Evolutionary conservation across 2,113 vertebrate genomes (phyloP).

Genomic region (Isurus oxyrinchus): DNA sequence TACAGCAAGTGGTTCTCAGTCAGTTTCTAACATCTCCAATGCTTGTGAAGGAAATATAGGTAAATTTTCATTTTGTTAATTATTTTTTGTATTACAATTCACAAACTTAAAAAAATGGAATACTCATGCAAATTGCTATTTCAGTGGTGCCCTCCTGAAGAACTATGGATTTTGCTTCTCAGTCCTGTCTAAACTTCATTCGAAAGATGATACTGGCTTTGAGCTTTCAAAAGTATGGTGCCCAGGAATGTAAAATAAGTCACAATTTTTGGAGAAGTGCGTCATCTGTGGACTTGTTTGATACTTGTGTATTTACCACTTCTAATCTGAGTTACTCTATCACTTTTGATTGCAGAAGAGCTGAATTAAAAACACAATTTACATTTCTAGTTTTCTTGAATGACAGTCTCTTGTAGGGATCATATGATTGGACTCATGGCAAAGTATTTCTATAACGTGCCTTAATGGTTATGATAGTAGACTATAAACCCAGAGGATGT

Average conservation of each 20-base stretch:
- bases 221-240: not conserved
- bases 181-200: not conserved
- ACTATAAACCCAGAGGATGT: not conserved
- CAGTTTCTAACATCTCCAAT: not conserved
- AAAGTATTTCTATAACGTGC: not conserved
- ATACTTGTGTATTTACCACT: not conserved
- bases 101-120: not conserved
- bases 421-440: not conserved
- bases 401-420: not conserved
- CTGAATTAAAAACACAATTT: conserved; percentile 9
- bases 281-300: not conserved
- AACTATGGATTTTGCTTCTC: not conserved
- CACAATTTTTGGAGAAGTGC: not conserved
- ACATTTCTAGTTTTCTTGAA: not conserved
- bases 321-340: not conserved
- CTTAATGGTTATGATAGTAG: not conserved
- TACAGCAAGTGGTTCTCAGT: not conserved
- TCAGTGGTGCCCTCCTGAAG: not conserved
- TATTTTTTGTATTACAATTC: not conserved
- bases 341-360: not conserved
- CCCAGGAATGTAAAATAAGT: not conserved
- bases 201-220: not conserved
- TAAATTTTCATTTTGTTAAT: not conserved
- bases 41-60: not conserved
- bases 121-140: not conserved